A percentile compares a stretch with the other conserved stretches of the same genome.
phyloP scores from a whole-genome alignment of 2,113 vertebrate species.

The Poecilia latipinna region DNA sequence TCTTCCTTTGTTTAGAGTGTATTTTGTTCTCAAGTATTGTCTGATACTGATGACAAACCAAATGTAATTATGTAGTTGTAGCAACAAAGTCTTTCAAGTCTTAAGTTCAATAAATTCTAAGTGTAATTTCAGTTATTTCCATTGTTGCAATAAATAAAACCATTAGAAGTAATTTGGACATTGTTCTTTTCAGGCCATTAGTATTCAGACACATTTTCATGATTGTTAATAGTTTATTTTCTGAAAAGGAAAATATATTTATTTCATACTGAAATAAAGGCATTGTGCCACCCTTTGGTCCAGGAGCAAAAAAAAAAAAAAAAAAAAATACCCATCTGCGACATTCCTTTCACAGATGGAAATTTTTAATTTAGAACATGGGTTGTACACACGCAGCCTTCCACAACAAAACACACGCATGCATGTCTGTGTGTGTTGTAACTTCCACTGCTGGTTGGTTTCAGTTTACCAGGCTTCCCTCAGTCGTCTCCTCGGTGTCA shows the following conservation, averaged over 20 bases:
- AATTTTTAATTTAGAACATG: conserved; percentile 68
- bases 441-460: conserved; percentile 67
- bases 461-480: conserved; percentile 66
- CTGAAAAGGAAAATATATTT: neutral
- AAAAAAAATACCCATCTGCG: conserved; percentile 39
- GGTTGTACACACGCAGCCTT: conserved; percentile 18
- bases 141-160: neutral
- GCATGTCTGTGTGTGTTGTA: conserved; percentile 51
- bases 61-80: no score
- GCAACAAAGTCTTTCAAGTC: no score
- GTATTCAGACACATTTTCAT: neutral
- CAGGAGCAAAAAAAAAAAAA: neutral
- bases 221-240: neutral
- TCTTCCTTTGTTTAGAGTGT: no score
- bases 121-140: no score
- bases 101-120: no score
- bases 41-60: no score
- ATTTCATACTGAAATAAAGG: neutral
- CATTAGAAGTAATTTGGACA: neutral
- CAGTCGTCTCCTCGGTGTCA: conserved; percentile 47
- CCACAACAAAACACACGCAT: conserved; percentile 43
- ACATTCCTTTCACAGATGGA: conserved; percentile 64
- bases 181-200: neutral
- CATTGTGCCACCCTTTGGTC: conserved; percentile 39
- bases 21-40: no score